Base-by-base conservation (phyloP, 1,140 invertebrate genomes). In the Caenorhabditis remanei region DNA sequence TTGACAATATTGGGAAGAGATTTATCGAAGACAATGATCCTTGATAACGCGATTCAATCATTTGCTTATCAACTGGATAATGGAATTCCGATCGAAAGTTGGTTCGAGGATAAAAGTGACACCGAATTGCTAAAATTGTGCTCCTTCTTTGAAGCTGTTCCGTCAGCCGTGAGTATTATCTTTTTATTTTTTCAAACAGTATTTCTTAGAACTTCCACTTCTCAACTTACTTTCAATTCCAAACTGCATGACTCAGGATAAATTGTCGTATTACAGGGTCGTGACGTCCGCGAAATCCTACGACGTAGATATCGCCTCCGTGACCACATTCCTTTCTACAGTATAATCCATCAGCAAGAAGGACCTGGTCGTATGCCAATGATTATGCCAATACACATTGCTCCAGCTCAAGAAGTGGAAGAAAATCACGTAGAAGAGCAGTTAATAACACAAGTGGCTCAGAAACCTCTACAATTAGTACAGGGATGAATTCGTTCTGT, bases 31-130 rank as follows among this genome's bases (percentile, higher is more conserved):
- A 97, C 96, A 82, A 95, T 97, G 88, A 97, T 97, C 89, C 95
- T 97, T 89, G 96, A 97, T 93, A 97, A 97, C 93, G 97, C 96
- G 88, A 96, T 96, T 21, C 96, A 97, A 93, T 96, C 96, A 75
- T 97, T 97, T 94, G 96, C 96, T 88, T 97, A 96, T 94, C 96
- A 96, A 94, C 95, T 96, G 87, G 96, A 98, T 93, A 98, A 98
- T 94, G 97, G 97, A 53, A 98, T 99, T 89, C 97, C 97, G 0
- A 98, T 99, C 91, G 96, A 97, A 93, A 97, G 96, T 93, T 99
- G 97, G 97, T 99, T 98, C 94, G 95, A 96, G 56, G 96, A 98
- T 93, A 95, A 95, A 90, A 95, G 95, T 87, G 97, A 99, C 93
- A 95, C 95, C 48, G 97, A 99, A 93, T 94, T 99, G 43, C 95